Evolutionary conservation across 2,113 vertebrate species (phyloP), one percentile per base, ranked within the genome.

Genomic region (Romanogobio albipinnatus): DNA sequence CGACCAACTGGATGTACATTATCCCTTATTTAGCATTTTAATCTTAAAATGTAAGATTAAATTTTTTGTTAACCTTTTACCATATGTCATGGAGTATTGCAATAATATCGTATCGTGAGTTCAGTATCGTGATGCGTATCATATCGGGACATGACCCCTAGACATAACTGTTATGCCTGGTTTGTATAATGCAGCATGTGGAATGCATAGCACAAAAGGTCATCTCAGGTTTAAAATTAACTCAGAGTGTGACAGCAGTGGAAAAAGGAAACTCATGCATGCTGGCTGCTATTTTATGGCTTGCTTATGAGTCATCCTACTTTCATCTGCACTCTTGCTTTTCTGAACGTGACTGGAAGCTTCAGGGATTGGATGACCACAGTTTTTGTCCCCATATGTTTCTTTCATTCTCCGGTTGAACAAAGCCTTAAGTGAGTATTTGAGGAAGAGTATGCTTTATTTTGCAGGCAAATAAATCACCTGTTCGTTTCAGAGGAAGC

Each of bases 191-290:
- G 29, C 49, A 62, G 51, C 70, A 64, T 73, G 75, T 81, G 70
- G 51, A 51, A 15, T 53, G 61, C 45, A 76, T 9, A 26, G 45
- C 17, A 81, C 26, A 71, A 76, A 51, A 73, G 87, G 79, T 86
- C 68, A 14, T 43, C 36, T 81, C 64, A 15, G 53, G 58, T 61
- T 85, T 89, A 74, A 89, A 86, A 87, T 84, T 43, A 86, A 58
- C 68, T 83, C 80, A n/a, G 45, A 75, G 66, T 43, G 4, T 33
- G 17, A 86, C 47, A 81, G 76, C 75, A 76, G 85, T 81, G 82
- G 84, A 84, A 85, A 84, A 86, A 78, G 82, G 62, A 59, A 39
- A 61, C 59, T 56, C 45, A 80, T 66, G 53, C 71, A 33, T 24
- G 11, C 56, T 19, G 47, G 64, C 15, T 87, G 49, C 33, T 82